These are phyloP conservation scores for Parus major DNA, from an alignment of 2,113 vertebrate genomes.

Conservation along the genomic window DNA sequence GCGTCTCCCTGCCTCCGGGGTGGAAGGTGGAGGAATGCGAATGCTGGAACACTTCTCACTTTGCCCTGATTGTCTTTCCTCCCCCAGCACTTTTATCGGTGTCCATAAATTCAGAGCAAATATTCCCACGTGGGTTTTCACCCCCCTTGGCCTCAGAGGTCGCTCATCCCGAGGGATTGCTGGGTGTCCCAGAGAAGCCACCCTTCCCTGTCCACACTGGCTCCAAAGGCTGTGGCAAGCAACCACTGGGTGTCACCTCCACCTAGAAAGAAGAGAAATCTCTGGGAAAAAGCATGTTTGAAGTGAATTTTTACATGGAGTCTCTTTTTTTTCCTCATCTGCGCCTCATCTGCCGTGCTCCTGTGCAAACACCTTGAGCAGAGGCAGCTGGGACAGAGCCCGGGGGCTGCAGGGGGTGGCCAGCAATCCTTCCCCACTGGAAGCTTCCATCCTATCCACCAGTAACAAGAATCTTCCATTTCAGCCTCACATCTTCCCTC, in stretches of 20 bases:
- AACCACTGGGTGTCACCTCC: background rate
- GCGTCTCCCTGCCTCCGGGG: background rate
- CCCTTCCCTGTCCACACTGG: background rate
- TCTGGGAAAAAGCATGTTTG: background rate
- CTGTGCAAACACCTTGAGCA: background rate
- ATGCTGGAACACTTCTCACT: background rate
- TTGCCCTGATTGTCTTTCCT: conserved; percentile 15
- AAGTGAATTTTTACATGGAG: accelerated
- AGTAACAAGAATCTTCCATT: background rate
- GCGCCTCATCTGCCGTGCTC: background rate
- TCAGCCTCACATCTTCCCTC: background rate
- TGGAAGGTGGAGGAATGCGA: conserved; percentile 1
- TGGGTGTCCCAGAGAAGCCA: background rate
- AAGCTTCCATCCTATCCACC: background rate
- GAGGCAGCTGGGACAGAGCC: background rate
- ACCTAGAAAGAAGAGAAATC: background rate
- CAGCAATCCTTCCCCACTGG: background rate
- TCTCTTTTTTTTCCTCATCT: background rate
- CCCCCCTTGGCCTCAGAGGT: accelerated
- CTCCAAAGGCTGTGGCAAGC: background rate
- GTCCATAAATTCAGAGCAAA: background rate
- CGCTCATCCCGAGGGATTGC: background rate
- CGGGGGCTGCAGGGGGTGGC: background rate
- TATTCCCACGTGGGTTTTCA: background rate
- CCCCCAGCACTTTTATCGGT: background rate